phyloP scores from a whole-genome alignment of 2,888 invertebrate species.

The Fragum fragum region DNA sequence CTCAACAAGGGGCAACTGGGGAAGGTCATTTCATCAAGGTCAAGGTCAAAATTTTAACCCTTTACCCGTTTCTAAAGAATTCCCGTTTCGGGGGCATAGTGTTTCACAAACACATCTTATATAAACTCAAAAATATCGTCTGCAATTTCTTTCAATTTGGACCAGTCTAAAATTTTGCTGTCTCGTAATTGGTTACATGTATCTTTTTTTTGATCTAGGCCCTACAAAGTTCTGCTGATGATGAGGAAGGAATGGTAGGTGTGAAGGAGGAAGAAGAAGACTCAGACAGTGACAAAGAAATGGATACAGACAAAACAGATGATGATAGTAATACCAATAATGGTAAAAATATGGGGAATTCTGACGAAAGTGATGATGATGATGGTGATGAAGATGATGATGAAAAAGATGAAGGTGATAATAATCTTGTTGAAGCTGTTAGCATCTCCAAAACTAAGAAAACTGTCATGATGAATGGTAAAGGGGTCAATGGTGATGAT shows the following conservation, averaged over 20 bases:
- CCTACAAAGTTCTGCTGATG: constrained; percentile 60
- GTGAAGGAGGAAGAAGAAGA: constrained; percentile 48
- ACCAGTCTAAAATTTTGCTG: too few relatives aligned
- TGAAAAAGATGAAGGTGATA: constrained; percentile 83
- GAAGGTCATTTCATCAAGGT: too few relatives aligned
- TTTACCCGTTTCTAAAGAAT: too few relatives aligned
- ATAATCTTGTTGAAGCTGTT: constrained; percentile 79
- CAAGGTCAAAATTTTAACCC: too few relatives aligned
- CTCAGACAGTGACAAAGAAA: constrained; percentile 50
- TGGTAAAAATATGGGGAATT: background rate
- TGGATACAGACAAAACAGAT: constrained; percentile 47
- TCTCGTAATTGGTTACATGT: too few relatives aligned
- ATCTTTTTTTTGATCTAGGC: constrained; percentile 25
- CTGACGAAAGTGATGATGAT: constrained; percentile 7
- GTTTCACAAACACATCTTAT: too few relatives aligned
- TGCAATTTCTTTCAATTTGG: too few relatives aligned
- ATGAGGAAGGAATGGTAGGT: constrained; percentile 50
- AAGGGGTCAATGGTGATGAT: constrained; percentile 60
- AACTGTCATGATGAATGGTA: background rate
- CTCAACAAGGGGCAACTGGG: too few relatives aligned
- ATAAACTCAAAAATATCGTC: too few relatives aligned
- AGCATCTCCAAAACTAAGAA: background rate
- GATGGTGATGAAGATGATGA: constrained; percentile 7
- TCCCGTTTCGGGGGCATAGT: too few relatives aligned
- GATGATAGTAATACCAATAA: constrained; percentile 68